phyloP scores from a whole-genome alignment of 1,140 invertebrate genomes.

The Heterodera carotae region DNA sequence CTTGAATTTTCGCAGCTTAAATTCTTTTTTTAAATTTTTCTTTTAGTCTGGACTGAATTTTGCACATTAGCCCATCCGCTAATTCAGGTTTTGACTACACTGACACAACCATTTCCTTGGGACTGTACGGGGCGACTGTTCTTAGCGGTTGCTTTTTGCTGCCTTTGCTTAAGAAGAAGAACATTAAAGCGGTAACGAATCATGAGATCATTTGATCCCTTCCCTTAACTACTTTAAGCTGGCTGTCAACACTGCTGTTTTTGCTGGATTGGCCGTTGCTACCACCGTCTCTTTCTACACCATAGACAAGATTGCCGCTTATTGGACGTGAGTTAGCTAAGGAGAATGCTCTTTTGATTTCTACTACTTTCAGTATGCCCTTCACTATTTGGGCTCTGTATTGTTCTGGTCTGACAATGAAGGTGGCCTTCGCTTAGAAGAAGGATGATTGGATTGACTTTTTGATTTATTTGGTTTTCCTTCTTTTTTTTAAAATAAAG shows the following conservation, averaged over 20 bases:
- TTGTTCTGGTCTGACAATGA: background rate
- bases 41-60: too few species aligned
- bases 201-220: slow-evolving; percentile 1
- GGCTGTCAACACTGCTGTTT: slow-evolving; percentile 44
- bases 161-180: slow-evolving; percentile 54
- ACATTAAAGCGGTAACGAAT: slow-evolving; percentile 49
- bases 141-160: slow-evolving; percentile 40
- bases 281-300: slow-evolving; percentile 59
- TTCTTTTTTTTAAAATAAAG: too few species aligned
- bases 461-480: background rate
- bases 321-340: slow-evolving; percentile 40
- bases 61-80: too few species aligned
- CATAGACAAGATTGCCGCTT: slow-evolving; percentile 61
- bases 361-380: slow-evolving; percentile 7
- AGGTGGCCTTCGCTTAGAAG: slow-evolving; percentile 5
- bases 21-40: too few species aligned
- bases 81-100: slow-evolving; percentile 64
- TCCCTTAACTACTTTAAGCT: slow-evolving; percentile 44
- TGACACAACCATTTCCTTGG: slow-evolving; percentile 59
- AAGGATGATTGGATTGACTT: background rate
- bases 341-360: background rate
- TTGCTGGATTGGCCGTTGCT: slow-evolving; percentile 49
- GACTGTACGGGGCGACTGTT: slow-evolving; percentile 58
- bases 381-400: slow-evolving; percentile 11
- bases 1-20: too few species aligned